A percentile compares a stretch with the other conserved stretches of the same genome.
phyloP scores from a whole-genome alignment of 2,797 vertebrate species.

The Moxostoma hubbsi region DNA sequence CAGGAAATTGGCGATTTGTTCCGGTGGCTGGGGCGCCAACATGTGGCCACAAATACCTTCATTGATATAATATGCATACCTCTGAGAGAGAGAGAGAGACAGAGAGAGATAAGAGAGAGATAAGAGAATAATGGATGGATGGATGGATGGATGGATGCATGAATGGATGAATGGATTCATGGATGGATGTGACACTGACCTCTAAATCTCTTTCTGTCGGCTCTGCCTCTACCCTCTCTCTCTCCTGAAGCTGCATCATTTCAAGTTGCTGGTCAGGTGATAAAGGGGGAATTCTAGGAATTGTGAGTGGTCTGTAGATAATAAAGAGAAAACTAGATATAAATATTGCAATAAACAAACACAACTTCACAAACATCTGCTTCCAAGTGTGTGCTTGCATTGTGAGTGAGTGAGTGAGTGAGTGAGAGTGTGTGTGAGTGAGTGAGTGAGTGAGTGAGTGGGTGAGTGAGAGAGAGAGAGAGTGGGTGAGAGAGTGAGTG shows the following conservation, averaged over 20 bases:
- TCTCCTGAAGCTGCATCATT: constrained; percentile 79
- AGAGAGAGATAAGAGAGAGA: background rate
- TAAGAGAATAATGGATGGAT: background rate
- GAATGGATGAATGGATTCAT: background rate
- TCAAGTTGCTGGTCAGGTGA: constrained; percentile 85
- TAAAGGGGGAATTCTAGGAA: constrained; percentile 72
- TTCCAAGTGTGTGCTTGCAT: background rate
- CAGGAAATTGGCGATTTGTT: constrained; percentile 79
- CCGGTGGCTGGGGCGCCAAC: constrained; percentile 75
- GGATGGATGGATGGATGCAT: background rate
- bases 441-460: too few relatives aligned
- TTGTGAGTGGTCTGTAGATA: background rate
- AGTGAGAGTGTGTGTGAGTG: too few relatives aligned
- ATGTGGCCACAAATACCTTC: constrained; percentile 77
- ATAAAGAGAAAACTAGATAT: background rate
- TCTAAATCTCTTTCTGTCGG: constrained; percentile 82
- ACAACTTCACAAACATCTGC: background rate
- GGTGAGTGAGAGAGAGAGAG: background rate
- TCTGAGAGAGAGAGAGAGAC: constrained; percentile 67
- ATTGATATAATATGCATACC: constrained; percentile 85
- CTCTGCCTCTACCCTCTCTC: constrained; percentile 58
- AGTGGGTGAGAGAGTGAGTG: background rate
- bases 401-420: background rate
- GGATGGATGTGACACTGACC: constrained; percentile 63
- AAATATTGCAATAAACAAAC: constrained; percentile 8